Base-by-base conservation (phyloP, 2,888 invertebrate species). In the Caenorhabditis auriculariae region DNA sequence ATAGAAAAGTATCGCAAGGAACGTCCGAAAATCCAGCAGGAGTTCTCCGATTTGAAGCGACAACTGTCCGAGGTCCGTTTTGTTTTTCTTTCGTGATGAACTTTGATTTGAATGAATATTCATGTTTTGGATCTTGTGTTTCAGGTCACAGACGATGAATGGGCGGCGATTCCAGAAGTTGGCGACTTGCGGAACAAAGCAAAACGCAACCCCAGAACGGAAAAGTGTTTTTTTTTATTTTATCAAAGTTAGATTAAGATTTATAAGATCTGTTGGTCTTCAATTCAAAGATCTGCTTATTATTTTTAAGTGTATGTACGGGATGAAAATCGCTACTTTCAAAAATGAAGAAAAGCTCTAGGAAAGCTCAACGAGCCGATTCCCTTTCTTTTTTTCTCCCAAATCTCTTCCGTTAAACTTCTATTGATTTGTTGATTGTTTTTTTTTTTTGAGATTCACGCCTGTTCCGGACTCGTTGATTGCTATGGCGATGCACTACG, bases 161-260 rank as follows among this genome's bases (percentile, higher is more conserved):
- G 98, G 98, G 88, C 90, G 49, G 91, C 89, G 46, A 89, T 99
- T 65, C 98, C 98, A 0, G 98, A 99, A 85, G 98, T 99, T 0
- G 98, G 98, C n/a, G 98, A 99, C 83, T 92, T 93, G 7, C 87
- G 98, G 69, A 99, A 95, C 83, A 88, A 93, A 53, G 93, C 93
- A 80, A 93, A 95, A 81, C 86, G 98, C 38, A 95, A 95, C 84
- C 91, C 95, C 0, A 86, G 94, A 48, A 88, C 91, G 0, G 98
- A 99, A 82, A 93, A 92, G 85, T 87, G 76, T 51, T 61, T 23
- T 2, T 21, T 2, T 46, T 4, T 7, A 23, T 60, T 15, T n/a
- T 24, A 37, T 54, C 7, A n/a, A 17, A 28, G 7, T 56, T 19
- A 58, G 46, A 9, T 59, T 54, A 9, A 21, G 7, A 15, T 23